Conservation (phyloP, 2,888 invertebrate genomes). For the Agriopis leucophaearia region DNA sequence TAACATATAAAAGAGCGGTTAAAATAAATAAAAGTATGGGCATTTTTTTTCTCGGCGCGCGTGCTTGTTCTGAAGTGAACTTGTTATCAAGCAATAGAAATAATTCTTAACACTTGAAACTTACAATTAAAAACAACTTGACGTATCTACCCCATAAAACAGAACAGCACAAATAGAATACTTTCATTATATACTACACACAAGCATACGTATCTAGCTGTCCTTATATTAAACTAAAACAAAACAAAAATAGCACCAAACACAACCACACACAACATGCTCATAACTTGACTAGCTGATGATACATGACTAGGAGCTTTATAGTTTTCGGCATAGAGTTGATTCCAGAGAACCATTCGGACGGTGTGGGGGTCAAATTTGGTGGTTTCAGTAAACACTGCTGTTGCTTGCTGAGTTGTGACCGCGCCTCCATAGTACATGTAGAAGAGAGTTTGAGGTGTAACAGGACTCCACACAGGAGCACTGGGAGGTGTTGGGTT, state of each 20-base stretch:
- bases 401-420: not conserved
- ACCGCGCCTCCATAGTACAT: slow-evolving; percentile 56
- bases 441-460: slow-evolving; percentile 48
- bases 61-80: too few species aligned
- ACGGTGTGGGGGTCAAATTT: slow-evolving; percentile 60
- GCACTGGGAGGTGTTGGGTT: slow-evolving; percentile 29
- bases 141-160: not conserved
- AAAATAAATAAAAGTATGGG: too few species aligned
- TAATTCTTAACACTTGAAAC: too few species aligned
- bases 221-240: not conserved
- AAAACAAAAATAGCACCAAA: slow-evolving; percentile 49
- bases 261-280: slow-evolving; percentile 48
- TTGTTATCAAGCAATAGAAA: too few species aligned
- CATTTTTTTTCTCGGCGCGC: too few species aligned
- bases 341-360: slow-evolving; percentile 62
- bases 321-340: slow-evolving; percentile 57
- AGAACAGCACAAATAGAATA: not conserved
- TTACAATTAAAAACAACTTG: not conserved
- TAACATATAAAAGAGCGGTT: too few species aligned
- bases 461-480: slow-evolving; percentile 53
- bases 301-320: slow-evolving; percentile 53
- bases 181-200: slow-evolving; percentile 6
- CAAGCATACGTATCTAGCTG: too few species aligned
- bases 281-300: slow-evolving; percentile 47
- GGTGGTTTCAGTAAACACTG: slow-evolving; percentile 26